Percentiles rank a stretch among this genome's conserved stretches.
Conservation (phyloP, 1,140 invertebrate genomes). For the Drosophila pruinosa region DNA sequence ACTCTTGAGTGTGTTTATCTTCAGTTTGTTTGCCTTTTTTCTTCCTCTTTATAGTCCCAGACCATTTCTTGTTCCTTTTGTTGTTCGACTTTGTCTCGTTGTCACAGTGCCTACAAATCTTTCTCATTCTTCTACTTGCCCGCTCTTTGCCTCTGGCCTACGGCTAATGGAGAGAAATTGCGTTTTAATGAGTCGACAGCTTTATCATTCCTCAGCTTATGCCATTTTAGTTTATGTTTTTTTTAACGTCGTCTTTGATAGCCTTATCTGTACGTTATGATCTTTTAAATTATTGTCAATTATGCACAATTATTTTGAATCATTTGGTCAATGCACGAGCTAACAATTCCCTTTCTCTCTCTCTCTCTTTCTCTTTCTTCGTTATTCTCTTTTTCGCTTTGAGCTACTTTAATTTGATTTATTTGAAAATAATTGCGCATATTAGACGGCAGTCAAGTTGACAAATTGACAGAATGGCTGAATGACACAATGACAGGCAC, state of each 20-base stretch:
- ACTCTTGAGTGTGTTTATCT: constrained; percentile 68
- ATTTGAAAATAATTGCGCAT: constrained; percentile 45
- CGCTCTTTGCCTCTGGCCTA: constrained; percentile 6
- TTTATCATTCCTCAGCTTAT: constrained; percentile 48
- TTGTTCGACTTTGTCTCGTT: constrained; percentile 15
- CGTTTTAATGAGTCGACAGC: constrained; percentile 75
- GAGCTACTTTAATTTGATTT: constrained; percentile 42
- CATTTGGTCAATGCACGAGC: not conserved
- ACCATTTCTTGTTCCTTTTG: constrained; percentile 24
- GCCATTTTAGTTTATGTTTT: not conserved
- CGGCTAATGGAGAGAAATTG: constrained; percentile 71
- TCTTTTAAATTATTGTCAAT: constrained; percentile 45
- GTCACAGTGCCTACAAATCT: constrained; percentile 15
- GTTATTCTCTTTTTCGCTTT: not conserved
- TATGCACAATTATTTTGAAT: constrained; percentile 30
- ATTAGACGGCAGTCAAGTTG: constrained; percentile 9
- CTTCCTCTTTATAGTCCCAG: constrained; percentile 12
- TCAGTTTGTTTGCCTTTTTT: constrained; percentile 62
- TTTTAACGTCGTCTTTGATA: constrained; percentile 29
- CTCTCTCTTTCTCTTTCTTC: not conserved
- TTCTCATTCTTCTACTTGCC: not conserved
- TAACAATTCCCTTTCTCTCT: not conserved
- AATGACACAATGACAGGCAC: constrained; percentile 27
- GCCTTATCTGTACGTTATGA: constrained; percentile 12
- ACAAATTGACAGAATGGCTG: constrained; percentile 16